Base-by-base conservation (phyloP, 2,797 vertebrate genomes). In the Chelonia mydas region DNA sequence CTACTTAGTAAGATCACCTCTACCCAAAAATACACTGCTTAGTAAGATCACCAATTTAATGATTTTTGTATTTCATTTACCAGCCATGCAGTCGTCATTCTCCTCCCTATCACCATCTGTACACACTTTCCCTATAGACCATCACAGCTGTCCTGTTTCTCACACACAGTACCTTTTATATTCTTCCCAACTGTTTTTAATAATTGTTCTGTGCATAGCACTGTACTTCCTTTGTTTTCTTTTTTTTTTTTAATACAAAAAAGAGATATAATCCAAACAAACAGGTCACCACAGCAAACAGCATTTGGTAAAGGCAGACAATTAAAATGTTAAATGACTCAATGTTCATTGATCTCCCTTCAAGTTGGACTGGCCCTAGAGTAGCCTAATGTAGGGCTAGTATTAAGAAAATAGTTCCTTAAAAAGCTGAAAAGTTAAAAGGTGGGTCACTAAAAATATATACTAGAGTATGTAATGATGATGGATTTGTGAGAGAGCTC, bases 81-180 rank as follows among this genome's bases (percentile, higher is more conserved):
- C 98, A 98, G 98, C 98, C 98, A 98, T 98, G 98, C 98, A 98
- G 98, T 94, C 96, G 97, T 98, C 98, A 98, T 97, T 95, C 97
- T 97, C 96, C 97, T 97, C 97, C 96, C 95, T 98, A 97, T 97
- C 97, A 98, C 98, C 98, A 98, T 98, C 98, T 99, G 98, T 97
- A 98, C 98, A 98, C 98, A 98, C 97, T 98, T 98, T 98, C 98
- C 98, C 98, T 97, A 98, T 98, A 99, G 99, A 99, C 98, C 95
- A 97, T 97, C 98, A 97, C 98, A 99, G 98, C 98, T 99, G 98
- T 98, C 98, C 98, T 94, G 97, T 98, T 98, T 98, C 98, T 98
- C 98, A 98, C 98, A 98, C 93, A 96, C 96, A 97, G 96, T 97
- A 98, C 97, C 98, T 98, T 98, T 98, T 98, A 98, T 98, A 98